Evolutionary conservation across 2,888 invertebrate species (phyloP), one percentile per base, ranked within the genome.

Genomic region (Trichopria drosophilae): DNA sequence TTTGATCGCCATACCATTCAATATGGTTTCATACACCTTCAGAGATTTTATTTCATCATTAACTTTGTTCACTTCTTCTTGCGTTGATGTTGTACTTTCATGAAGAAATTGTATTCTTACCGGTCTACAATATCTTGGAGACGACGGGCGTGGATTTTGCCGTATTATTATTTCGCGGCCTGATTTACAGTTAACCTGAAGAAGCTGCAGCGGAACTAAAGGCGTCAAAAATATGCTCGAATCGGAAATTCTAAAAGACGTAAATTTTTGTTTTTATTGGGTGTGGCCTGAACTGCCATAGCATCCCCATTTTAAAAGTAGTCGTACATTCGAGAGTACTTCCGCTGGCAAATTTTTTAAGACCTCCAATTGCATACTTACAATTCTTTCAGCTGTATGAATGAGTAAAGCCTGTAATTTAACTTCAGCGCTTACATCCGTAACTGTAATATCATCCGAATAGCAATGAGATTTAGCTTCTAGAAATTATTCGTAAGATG

Each of bases 101-200:
- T 56, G 42, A 1, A 49, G 28, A 36, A 56, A 52, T 42, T 56
- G 37, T 7, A 58, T 18, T 42, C 40, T 45, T 39, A 53, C 34
- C 32, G 55, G 56, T n/a, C 37, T 36, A 29, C 53, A 51, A 29
- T 41, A 56, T 10, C 53, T 50, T n/a, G 51, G 26, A 13, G 49
- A 57, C 16, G 53, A 56, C 6, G 49, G 46, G 13, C 31, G 34
- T 31, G 26, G 19, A 53, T 56, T 53, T 16, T 36, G 47, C 48
- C 44, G 48, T 6, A 52, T 23, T 9, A 51, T 45, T 42, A 35
- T n/a, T 41, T 45, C 22, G n/a, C n/a, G n/a, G 13, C 44, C 26
- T 7, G 34, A 18, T 37, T 15, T n/a, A 10, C 5, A 19, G 22
- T 31, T 18, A 1, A 26, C 31, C 3, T 16, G 4, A 7, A 18